Conservation (phyloP, 1,140 invertebrate genomes). For the Lepidostoma basale region DNA sequence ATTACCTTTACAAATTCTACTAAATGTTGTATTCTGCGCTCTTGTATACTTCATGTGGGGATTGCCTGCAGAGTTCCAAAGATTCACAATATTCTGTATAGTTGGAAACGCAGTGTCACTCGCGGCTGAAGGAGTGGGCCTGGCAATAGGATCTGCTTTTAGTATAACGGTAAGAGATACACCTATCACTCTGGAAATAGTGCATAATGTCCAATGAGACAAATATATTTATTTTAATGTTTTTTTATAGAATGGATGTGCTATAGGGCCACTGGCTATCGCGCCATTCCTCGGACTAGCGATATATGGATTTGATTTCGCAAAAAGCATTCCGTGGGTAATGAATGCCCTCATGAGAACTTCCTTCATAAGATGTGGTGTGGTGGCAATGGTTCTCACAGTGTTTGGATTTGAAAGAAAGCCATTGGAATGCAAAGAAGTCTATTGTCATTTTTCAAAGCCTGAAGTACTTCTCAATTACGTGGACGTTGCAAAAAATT, state of each 20-base stretch:
- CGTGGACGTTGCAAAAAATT: constrained; percentile 61
- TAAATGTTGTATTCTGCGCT: constrained; percentile 64
- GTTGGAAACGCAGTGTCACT: constrained; percentile 65
- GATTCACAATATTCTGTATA: constrained; percentile 63
- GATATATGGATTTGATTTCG: constrained; percentile 72
- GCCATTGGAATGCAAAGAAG: constrained; percentile 63
- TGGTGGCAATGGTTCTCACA: constrained; percentile 64
- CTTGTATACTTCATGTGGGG: constrained; percentile 68
- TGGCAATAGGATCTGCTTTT: constrained; percentile 69
- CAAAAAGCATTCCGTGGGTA: constrained; percentile 61
- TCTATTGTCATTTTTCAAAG: constrained; percentile 67
- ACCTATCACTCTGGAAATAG: background rate
- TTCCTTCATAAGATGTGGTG: constrained; percentile 67
- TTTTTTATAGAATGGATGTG: constrained; percentile 66
- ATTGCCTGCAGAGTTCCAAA: constrained; percentile 58
- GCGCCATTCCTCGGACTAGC: constrained; percentile 69
- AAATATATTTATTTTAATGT: background rate
- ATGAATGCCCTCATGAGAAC: constrained; percentile 68
- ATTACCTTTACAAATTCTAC: constrained; percentile 62
- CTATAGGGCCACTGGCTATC: constrained; percentile 66
- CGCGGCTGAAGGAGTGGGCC: constrained; percentile 66
- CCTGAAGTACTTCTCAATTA: constrained; percentile 64
- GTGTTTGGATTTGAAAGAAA: constrained; percentile 66
- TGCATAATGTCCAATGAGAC: background rate
- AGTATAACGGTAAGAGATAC: constrained; percentile 64